Conservation (phyloP, 2,797 vertebrate genomes). For the Spea hammondii region DNA sequence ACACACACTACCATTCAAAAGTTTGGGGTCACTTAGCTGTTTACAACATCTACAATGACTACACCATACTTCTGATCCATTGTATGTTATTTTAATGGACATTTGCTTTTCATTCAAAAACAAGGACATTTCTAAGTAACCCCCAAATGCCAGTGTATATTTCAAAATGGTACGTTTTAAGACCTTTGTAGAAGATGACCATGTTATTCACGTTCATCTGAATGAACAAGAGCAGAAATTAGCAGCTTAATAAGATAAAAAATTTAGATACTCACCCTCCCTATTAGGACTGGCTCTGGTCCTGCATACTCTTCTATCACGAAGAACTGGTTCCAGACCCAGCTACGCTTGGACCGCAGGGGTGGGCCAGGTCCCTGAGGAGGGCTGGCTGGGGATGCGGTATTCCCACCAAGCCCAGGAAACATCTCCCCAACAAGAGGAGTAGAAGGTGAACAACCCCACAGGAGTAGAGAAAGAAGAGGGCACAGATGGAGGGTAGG, state of each 20-base stretch:
- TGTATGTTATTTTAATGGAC: no score
- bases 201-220: no score
- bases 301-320: constrained; percentile 91
- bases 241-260: neutral
- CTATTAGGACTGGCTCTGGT: constrained; percentile 88
- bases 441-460: constrained; percentile 72
- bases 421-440: constrained; percentile 60
- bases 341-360: constrained; percentile 82
- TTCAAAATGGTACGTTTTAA: no score
- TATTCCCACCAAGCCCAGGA: constrained; percentile 56
- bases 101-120: no score
- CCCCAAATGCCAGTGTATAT: no score
- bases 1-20: no score
- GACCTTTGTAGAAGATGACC: no score
- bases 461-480: constrained; percentile 61
- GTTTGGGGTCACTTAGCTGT: no score
- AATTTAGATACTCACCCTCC: constrained; percentile 74
- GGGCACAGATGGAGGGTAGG: constrained; percentile 39
- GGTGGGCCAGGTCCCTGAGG: constrained; percentile 66
- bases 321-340: constrained; percentile 97
- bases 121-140: no score
- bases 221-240: neutral
- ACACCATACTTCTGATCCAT: no score
- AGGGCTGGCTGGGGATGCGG: constrained; percentile 55
- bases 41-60: no score